Percentiles rank a stretch among this genome's conserved stretches.
These are phyloP conservation scores for Calephelis virginiensis DNA, from an alignment of 1,140 invertebrate genomes.

Conservation along the genomic window DNA sequence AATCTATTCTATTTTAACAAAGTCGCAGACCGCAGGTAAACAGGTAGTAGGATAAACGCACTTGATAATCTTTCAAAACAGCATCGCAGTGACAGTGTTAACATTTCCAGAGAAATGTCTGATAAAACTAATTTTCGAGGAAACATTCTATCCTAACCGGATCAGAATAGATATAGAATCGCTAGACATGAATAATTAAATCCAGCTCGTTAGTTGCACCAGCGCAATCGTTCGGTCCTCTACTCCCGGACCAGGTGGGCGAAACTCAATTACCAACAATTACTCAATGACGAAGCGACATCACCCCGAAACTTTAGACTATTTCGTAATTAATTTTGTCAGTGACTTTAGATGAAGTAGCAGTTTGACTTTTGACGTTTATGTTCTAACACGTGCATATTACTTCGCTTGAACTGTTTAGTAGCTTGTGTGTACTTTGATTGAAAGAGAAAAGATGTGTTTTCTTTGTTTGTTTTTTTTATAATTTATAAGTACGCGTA, in stretches of 20 bases:
- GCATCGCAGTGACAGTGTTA: no score
- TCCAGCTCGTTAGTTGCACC: slow-evolving; percentile 39
- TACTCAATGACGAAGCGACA: slow-evolving; percentile 43
- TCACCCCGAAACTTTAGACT: slow-evolving; percentile 58
- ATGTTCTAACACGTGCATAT: no score
- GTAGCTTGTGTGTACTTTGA: no score
- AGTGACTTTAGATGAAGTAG: slow-evolving; percentile 20
- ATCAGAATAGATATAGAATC: slow-evolving; percentile 20
- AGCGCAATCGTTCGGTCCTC: slow-evolving; percentile 32
- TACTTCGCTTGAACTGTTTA: no score
- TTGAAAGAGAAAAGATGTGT: no score
- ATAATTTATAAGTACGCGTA: no score
- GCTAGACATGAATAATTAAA: slow-evolving; percentile 35
- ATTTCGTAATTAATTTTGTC: slow-evolving; percentile 67
- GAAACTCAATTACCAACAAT: slow-evolving; percentile 52
- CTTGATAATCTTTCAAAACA: no score
- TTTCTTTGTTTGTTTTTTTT: no score
- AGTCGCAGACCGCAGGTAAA: no score
- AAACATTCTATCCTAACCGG: neutral
- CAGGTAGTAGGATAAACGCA: no score
- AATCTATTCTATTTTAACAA: no score
- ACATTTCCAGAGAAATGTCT: neutral
- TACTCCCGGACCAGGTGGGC: slow-evolving; percentile 39
- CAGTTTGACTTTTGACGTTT: neutral
- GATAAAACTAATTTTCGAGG: neutral